Base-by-base conservation (phyloP, 2,888 invertebrate species). In the Leucophenga montana region DNA sequence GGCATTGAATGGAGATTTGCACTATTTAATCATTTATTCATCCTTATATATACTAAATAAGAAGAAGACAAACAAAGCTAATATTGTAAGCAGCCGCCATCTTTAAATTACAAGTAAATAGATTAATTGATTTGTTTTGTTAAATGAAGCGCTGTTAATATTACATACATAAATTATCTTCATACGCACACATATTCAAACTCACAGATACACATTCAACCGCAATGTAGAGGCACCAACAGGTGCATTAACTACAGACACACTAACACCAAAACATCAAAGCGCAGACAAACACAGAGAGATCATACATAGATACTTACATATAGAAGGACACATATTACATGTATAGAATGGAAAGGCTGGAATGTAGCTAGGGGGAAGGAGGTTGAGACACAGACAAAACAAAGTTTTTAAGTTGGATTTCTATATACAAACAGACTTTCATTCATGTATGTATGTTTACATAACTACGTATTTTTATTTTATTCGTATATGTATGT, bases 401-500 rank as follows among this genome's bases (percentile, higher is more conserved):
- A 77, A 72, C 67, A 75, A 80, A 77, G 71, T 76, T 83, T 75
- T 75, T 74, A 31, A 66, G 33, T 66, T 18, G 31, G n/a, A 65
- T 65, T 65, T 65, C 33, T 65, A 65, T n/a, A 27, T 27, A 61
- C 18, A 54, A 18, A 54, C 62, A 33, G 22, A 48, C 13, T 16
- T 44, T 57, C 61, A 48, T 16, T 44, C 57, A 66, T 31, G 31
- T 31, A 54, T 20, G 44, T 8, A 66, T 16, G n/a, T 16, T 53
- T 18, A 39, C 22, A 68, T 13, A 22, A 27, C 18, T 31, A 27
- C 11, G 56, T 31, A 13, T 53, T 59, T 50, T 50, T 50, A 50
- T 50, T 50, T 57, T 27, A 57, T 57, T 57, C 57, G n/a, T 14
- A n/a, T 27, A 27, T 27, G 18, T 57, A 57, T 14, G 9, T 54